phyloP scores from a whole-genome alignment of 2,888 invertebrate genomes.

The Notocelia uddmanniana region DNA sequence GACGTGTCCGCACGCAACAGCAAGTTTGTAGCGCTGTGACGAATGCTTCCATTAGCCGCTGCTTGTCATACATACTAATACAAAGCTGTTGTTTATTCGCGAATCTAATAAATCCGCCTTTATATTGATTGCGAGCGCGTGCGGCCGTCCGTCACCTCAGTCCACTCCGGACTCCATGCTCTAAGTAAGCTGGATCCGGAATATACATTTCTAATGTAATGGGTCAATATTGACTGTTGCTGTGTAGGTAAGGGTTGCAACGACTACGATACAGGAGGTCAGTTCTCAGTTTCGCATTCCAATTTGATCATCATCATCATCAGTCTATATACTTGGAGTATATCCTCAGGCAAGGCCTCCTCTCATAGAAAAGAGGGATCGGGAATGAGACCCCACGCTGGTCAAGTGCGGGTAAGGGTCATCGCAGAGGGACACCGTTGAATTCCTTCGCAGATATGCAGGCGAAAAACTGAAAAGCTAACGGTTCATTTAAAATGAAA shows the following conservation, averaged over 20 bases:
- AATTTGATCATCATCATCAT: neutral
- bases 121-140: slow-evolving; percentile 30
- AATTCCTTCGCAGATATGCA: too few relatives aligned
- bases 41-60: slow-evolving; percentile 35
- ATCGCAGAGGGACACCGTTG: too few relatives aligned
- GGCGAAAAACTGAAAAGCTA: too few relatives aligned
- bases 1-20: neutral
- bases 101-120: slow-evolving; percentile 24
- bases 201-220: neutral
- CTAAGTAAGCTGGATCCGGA: too few relatives aligned
- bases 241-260: neutral
- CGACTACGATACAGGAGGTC: neutral
- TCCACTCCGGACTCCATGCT: neutral
- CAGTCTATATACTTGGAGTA: too few relatives aligned
- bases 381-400: too few relatives aligned
- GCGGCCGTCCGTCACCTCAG: slow-evolving; percentile 25
- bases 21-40: neutral
- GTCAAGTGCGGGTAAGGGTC: too few relatives aligned
- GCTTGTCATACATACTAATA: slow-evolving; percentile 44
- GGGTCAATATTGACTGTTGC: slow-evolving; percentile 1
- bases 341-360: too few relatives aligned
- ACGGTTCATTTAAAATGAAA: too few relatives aligned
- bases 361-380: too few relatives aligned
- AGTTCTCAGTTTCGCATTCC: neutral
- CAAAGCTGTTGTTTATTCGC: slow-evolving; percentile 37